phyloP scores from a whole-genome alignment of 2,888 invertebrate genomes.

The Ophion ventricosus region DNA sequence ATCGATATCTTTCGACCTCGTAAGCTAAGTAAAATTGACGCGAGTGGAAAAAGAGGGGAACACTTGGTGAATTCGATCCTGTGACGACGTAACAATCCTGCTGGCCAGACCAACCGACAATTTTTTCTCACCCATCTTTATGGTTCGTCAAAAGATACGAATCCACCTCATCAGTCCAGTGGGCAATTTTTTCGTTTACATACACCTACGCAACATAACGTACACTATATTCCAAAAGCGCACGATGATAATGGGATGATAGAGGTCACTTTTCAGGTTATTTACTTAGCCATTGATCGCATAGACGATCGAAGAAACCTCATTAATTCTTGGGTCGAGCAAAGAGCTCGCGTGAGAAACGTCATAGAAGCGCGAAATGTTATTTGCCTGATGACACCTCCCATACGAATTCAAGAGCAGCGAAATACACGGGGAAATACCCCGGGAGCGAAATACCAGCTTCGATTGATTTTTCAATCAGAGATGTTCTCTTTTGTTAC shows the following conservation, averaged over 20 bases:
- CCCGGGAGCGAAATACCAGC: not conserved
- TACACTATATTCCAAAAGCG: no score
- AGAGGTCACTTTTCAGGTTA: not conserved
- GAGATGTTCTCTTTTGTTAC: slow-evolving; percentile 8
- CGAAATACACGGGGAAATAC: not conserved
- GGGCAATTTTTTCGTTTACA: not conserved
- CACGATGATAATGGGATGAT: not conserved
- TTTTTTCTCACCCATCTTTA: slow-evolving; percentile 46
- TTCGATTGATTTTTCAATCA: slow-evolving; percentile 27
- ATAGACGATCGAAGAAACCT: slow-evolving; percentile 36
- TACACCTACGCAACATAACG: no score
- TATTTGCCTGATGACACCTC: not conserved
- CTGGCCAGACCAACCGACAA: slow-evolving; percentile 42
- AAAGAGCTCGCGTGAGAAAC: slow-evolving; percentile 10
- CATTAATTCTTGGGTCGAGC: slow-evolving; percentile 46
- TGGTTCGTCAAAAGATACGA: not conserved
- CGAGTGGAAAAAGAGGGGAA: not conserved
- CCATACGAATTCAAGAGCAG: not conserved
- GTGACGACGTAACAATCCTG: slow-evolving; percentile 44
- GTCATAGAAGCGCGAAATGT: slow-evolving; percentile 5
- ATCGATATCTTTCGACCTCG: slow-evolving; percentile 43
- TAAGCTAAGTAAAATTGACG: slow-evolving; percentile 2
- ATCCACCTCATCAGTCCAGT: not conserved
- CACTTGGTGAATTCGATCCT: slow-evolving; percentile 27
- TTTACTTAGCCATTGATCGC: slow-evolving; percentile 39